phyloP scores from a whole-genome alignment of 1,140 invertebrate genomes.

The Drosophila aff. region DNA sequence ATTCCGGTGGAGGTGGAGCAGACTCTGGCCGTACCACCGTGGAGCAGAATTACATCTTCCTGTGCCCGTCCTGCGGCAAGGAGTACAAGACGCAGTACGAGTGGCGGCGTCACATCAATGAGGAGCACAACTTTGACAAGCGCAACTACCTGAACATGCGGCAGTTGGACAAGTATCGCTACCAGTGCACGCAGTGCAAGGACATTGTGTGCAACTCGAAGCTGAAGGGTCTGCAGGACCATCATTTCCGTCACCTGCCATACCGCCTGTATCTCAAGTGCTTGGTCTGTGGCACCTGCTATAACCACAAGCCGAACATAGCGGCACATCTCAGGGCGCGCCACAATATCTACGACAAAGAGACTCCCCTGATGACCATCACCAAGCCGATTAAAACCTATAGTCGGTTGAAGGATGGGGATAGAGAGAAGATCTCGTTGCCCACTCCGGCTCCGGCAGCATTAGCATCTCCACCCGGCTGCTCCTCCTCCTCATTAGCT shows the following conservation, averaged over 20 bases:
- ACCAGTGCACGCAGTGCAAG: constrained; percentile 74
- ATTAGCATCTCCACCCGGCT: constrained; percentile 14
- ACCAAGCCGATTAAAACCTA: constrained; percentile 40
- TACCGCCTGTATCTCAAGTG: constrained; percentile 77
- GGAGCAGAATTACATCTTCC: constrained; percentile 75
- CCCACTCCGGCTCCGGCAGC: constrained; percentile 1
- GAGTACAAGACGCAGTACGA: constrained; percentile 74
- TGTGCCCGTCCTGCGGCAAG: constrained; percentile 75
- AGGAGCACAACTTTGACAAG: constrained; percentile 78
- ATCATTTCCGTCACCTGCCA: constrained; percentile 78
- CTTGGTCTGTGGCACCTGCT: constrained; percentile 76
- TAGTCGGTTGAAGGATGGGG: constrained; percentile 30
- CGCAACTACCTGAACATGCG: constrained; percentile 73
- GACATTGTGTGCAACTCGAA: constrained; percentile 77
- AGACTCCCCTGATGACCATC: constrained; percentile 19
- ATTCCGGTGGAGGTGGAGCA: background rate
- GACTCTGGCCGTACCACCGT: constrained; percentile 28
- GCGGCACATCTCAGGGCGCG: constrained; percentile 69
- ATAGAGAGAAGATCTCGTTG: constrained; percentile 19
- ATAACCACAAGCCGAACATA: constrained; percentile 83
- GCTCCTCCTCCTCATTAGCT: constrained; percentile 7
- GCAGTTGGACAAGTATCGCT: constrained; percentile 76
- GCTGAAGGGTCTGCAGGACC: constrained; percentile 79
- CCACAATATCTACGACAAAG: constrained; percentile 67
- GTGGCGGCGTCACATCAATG: constrained; percentile 82